Evolutionary conservation across 2,888 invertebrate genomes (phyloP), one percentile per base, ranked within the genome.

Genomic region (Stramonita haemastoma): DNA sequence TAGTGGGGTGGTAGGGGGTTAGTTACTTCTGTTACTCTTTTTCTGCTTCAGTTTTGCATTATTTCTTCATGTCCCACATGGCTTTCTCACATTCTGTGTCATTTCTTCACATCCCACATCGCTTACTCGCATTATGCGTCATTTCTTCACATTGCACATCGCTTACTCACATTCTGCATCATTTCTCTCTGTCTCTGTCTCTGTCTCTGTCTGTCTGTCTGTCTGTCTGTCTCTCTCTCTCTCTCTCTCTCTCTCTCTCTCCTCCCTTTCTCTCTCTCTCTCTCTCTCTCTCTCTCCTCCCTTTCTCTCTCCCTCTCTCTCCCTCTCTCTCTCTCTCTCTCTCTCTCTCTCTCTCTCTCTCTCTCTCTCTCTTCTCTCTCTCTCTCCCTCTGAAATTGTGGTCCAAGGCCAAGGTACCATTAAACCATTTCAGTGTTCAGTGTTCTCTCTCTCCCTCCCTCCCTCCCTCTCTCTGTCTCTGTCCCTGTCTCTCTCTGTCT

Each of bases 151-250:
- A 22, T 66, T 13, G 1, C 66, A 22, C 66, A 66, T 66, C 66
- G 2, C 13, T 26, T 56, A 19, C 77, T 73, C 32, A n/a, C 46
- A 46, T 46, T 46, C 46, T 46, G 46, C 46, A 8, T 46, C 46
- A 46, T 46, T 46, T 46, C 46, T 46, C 46, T 46, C 46, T 46
- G 46, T 46, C 46, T 46, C 4, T 46, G 46, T 46, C 46, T 87
- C 34, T 87, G 15, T 77, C 73, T 87, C 77, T 79, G 26, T 46
- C 26, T 87, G 66, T 87, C 26, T 77, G n/a, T 77, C 13, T 36
- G 26, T 77, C 36, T 87, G n/a, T 87, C 79, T 77, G 73, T 73
- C 4, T n/a, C 29, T 73, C 22, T 73, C 73, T 29, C 22, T 73
- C 26, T 22, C 46, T 46, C 46, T 46, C 46, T 46, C 46, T 46